A percentile compares a stretch with the other conserved stretches of the same genome.
Evolutionary conservation across 2,797 vertebrate genomes (phyloP).

Genomic region (Arrhamphus sclerolepis): DNA sequence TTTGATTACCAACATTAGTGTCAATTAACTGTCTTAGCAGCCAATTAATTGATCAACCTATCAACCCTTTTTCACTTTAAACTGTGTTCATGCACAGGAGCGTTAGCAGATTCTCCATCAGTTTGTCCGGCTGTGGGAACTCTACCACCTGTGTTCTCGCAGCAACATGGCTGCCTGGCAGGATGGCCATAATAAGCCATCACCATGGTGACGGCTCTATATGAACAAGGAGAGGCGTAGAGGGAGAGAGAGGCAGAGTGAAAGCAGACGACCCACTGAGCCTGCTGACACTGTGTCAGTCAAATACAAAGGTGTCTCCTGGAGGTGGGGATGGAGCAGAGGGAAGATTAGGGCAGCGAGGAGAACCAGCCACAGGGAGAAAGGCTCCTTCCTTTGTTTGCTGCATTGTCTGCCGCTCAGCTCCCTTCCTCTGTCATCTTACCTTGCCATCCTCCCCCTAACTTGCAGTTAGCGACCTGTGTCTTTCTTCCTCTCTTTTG

Average conservation of each 20-base stretch:
- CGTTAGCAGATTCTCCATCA: neutral
- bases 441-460: conserved; percentile 65
- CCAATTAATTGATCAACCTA: conserved; percentile 2
- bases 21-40: too few relatives aligned
- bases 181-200: conserved; percentile 63
- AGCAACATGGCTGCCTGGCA: conserved; percentile 72
- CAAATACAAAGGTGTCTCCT: conserved; percentile 76
- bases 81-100: neutral
- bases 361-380: conserved; percentile 24
- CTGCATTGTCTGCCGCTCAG: conserved; percentile 63
- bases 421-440: conserved; percentile 63
- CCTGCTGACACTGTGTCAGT: conserved; percentile 61
- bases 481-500: conserved; percentile 54
- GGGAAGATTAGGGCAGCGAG: conserved; percentile 45
- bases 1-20: too few relatives aligned
- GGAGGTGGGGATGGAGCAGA: conserved; percentile 55
- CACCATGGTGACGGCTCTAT: conserved; percentile 59
- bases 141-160: conserved; percentile 63
- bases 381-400: conserved; percentile 66
- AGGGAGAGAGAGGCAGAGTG: conserved; percentile 28
- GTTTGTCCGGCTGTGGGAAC: conserved; percentile 45
- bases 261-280: conserved; percentile 68
- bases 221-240: conserved; percentile 38
- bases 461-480: conserved; percentile 56
- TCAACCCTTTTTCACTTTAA: neutral